phyloP scores from a whole-genome alignment of 2,113 vertebrate species.

The Noturus placidus region DNA sequence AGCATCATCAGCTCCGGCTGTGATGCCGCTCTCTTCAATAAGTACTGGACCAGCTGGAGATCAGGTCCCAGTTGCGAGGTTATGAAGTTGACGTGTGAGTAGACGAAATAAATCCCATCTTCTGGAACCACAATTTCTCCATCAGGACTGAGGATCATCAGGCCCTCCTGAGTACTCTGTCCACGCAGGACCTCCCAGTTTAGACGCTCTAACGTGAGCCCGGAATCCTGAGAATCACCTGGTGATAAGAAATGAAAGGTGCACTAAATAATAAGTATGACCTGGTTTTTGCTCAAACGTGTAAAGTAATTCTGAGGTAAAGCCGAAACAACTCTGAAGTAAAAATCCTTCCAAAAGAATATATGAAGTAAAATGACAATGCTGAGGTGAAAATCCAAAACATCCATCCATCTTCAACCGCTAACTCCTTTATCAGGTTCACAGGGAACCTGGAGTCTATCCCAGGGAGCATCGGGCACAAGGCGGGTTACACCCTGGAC shows the following conservation, averaged over 20 bases:
- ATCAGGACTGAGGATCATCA: constrained; percentile 51
- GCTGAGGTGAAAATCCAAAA: background rate
- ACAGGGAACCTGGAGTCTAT: too few relatives aligned
- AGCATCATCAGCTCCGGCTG: constrained; percentile 43
- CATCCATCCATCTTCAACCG: too few relatives aligned
- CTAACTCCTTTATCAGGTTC: too few relatives aligned
- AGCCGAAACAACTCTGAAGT: background rate
- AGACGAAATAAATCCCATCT: constrained; percentile 59
- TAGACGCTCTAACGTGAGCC: constrained; percentile 28
- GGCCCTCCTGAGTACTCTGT: constrained; percentile 44
- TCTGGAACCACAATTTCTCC: constrained; percentile 53
- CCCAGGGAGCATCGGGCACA: too few relatives aligned
- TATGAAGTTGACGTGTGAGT: constrained; percentile 57
- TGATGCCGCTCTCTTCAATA: constrained; percentile 50
- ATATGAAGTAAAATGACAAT: background rate
- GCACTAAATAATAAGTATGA: background rate
- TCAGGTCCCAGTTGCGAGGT: background rate
- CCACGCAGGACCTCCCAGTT: constrained; percentile 53
- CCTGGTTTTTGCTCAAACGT: background rate
- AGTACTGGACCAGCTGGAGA: constrained; percentile 45
- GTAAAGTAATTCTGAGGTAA: background rate
- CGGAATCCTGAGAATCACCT: constrained; percentile 29
- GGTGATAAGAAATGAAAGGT: background rate
- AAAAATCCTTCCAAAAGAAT: background rate
- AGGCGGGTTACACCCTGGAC: too few relatives aligned